Evolutionary conservation across 2,113 vertebrate genomes (phyloP).

Genomic region (Erinaceus europaeus): DNA sequence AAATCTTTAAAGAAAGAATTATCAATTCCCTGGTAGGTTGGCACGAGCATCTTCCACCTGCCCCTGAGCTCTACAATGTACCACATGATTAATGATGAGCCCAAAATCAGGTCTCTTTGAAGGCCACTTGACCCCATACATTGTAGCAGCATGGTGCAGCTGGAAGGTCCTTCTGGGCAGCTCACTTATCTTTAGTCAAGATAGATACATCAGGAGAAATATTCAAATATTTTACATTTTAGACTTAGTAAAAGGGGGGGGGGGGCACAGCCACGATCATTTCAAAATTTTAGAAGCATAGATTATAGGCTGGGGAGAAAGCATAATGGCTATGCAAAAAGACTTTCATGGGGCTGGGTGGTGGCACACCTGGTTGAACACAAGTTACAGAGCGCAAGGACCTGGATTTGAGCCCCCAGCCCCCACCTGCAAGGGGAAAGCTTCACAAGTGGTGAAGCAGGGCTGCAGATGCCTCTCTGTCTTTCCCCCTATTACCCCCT

Average conservation of each 20-base stretch:
- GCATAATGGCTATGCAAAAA: too few relatives aligned
- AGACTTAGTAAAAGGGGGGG: too few relatives aligned
- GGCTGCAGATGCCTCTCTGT: too few relatives aligned
- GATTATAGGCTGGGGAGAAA: not conserved
- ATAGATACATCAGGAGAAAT: not conserved
- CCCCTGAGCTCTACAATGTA: not conserved
- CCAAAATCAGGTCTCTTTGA: not conserved
- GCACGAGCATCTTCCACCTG: not conserved
- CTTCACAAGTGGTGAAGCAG: too few relatives aligned
- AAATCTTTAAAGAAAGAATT: too few relatives aligned
- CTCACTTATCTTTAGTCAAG: not conserved
- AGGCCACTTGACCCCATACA: not conserved
- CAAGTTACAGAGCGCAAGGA: too few relatives aligned
- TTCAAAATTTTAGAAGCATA: not conserved
- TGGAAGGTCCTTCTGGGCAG: not conserved
- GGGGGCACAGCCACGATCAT: too few relatives aligned
- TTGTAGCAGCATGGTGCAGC: not conserved
- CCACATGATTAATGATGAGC: not conserved
- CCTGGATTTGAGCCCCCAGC: too few relatives aligned
- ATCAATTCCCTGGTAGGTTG: not conserved
- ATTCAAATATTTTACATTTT: not conserved
- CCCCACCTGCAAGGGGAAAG: too few relatives aligned
- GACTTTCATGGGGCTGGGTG: too few relatives aligned
- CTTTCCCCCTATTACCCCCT: too few relatives aligned
- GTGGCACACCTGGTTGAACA: too few relatives aligned